A percentile compares a stretch with the other conserved stretches of the same genome.
Conservation (phyloP, 2,113 vertebrate species). For the Potamarius usumacintae region DNA sequence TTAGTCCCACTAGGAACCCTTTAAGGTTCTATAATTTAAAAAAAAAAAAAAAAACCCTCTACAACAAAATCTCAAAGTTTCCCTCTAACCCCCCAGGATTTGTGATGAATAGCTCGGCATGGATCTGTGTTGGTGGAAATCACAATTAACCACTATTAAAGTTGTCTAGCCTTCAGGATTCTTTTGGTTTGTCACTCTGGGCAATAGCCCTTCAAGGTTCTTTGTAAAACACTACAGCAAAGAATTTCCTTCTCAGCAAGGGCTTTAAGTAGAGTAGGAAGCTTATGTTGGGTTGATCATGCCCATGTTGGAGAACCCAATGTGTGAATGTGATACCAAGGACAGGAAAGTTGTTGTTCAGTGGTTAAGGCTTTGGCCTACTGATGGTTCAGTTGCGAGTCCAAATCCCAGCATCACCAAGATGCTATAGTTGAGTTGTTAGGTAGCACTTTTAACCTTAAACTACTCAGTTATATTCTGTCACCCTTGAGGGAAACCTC, state of each 20-base stretch:
- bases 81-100: background rate
- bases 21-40: background rate
- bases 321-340: background rate
- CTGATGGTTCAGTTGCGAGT: background rate
- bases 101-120: background rate
- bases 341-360: background rate
- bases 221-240: background rate
- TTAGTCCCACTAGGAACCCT: background rate
- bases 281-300: background rate
- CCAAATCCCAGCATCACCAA: background rate
- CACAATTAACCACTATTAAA: background rate
- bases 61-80: background rate
- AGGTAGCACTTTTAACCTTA: background rate
- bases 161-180: background rate
- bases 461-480: background rate
- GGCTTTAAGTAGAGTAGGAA: background rate
- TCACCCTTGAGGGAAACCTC: background rate
- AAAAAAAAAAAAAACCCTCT: too few relatives aligned
- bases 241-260: background rate
- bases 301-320: background rate
- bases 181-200: background rate
- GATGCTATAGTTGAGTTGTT: background rate
- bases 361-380: background rate
- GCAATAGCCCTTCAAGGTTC: background rate
- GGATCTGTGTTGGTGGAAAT: background rate